Percentiles rank a stretch among this genome's conserved stretches.
Conservation (phyloP, 2,888 invertebrate species). For the Octonoba sinensis region DNA sequence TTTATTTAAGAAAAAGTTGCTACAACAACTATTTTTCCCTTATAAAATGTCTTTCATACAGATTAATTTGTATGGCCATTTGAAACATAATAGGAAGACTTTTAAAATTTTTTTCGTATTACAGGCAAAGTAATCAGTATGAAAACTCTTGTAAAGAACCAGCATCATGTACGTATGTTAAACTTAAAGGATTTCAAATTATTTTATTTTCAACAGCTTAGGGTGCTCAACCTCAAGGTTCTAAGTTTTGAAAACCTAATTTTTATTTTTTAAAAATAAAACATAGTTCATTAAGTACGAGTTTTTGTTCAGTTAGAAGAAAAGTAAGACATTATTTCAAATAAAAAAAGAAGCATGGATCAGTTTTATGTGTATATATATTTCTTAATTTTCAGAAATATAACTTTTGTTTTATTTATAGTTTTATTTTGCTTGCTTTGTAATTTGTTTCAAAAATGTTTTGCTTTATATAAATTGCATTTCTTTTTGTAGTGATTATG, state of each 20-base stretch:
- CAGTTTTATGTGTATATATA: no score
- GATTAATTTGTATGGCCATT: constrained; percentile 3
- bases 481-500: no score
- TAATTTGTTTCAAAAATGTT: not conserved
- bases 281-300: no score
- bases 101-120: constrained; percentile 30
- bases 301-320: not conserved
- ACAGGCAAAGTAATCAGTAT: constrained; percentile 28
- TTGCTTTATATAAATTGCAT: no score
- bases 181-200: constrained; percentile 9
- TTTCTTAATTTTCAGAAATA: not conserved
- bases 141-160: constrained; percentile 33
- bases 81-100: constrained; percentile 11
- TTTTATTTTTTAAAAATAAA: no score
- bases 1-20: no score
- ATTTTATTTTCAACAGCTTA: not conserved
- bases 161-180: constrained; percentile 33
- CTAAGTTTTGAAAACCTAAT: no score
- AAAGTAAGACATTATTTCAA: not conserved
- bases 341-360: no score
- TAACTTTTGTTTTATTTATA: not conserved
- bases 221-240: no score
- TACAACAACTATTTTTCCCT: no score
- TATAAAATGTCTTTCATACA: no score
- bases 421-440: not conserved